A percentile compares a stretch with the other conserved stretches of the same genome.
These are phyloP conservation scores for Luehdorfia chinensis DNA, from an alignment of 1,140 invertebrate species.

Conservation along the genomic window DNA sequence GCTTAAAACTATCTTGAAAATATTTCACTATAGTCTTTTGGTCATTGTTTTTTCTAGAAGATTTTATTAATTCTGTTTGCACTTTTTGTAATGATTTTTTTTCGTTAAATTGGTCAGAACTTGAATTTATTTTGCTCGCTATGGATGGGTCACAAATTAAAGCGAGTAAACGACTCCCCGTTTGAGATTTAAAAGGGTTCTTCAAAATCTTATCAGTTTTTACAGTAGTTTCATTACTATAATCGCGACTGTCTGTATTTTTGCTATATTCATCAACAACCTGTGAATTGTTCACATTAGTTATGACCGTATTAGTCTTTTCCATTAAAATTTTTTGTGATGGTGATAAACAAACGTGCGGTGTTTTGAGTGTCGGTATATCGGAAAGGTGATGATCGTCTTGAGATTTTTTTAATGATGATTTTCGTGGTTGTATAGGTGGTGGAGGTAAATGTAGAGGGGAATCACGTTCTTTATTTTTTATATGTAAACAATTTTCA, in stretches of 20 bases:
- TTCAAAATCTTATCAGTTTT: conserved; percentile 34
- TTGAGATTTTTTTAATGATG: conserved; percentile 57
- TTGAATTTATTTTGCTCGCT: conserved; percentile 41
- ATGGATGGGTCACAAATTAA: conserved; percentile 53
- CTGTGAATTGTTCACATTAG: conserved; percentile 76
- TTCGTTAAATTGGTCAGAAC: conserved; percentile 23
- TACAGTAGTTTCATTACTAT: neutral
- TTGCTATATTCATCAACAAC: conserved; percentile 83
- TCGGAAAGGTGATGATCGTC: conserved; percentile 77
- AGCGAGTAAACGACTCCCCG: conserved; percentile 62
- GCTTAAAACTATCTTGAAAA: conserved; percentile 31
- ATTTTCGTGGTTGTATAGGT: conserved; percentile 58
- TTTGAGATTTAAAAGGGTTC: conserved; percentile 57
- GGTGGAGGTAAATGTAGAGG: conserved; percentile 34
- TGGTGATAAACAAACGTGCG: conserved; percentile 84
- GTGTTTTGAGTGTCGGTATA: conserved; percentile 77
- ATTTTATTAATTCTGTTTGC: conserved; percentile 4
- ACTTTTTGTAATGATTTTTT: conserved; percentile 11
- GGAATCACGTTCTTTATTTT: conserved; percentile 13
- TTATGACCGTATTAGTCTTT: conserved; percentile 63
- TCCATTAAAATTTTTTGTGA: conserved; percentile 80
- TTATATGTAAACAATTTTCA: no score
- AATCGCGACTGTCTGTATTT: conserved; percentile 70
- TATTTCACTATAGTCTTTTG: conserved; percentile 17
- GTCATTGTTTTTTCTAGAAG: conserved; percentile 19